These are phyloP conservation scores for Ceratina australensis DNA, from an alignment of 1,140 invertebrate genomes.

Conservation along the genomic window DNA sequence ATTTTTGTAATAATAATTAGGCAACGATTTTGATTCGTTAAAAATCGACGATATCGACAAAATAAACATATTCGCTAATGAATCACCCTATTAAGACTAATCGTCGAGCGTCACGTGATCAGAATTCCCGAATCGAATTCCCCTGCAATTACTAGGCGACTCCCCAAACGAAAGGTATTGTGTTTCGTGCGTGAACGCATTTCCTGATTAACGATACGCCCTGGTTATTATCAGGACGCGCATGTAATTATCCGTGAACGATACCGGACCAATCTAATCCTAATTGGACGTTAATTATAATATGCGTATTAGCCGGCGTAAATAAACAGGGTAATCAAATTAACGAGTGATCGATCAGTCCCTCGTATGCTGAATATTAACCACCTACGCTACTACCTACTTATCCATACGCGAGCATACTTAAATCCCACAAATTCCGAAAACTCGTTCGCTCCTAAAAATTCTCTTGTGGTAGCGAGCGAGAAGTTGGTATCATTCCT, in stretches of 20 bases:
- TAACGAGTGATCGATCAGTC: constrained; percentile 7
- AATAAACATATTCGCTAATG: neutral
- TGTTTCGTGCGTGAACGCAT: neutral
- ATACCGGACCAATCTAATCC: constrained; percentile 6
- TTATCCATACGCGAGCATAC: neutral
- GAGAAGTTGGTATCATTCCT: too few relatives aligned
- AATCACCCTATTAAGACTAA: constrained; percentile 4
- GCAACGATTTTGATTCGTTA: neutral
- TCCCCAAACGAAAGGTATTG: constrained; percentile 42
- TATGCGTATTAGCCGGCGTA: constrained; percentile 11
- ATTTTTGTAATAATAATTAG: neutral
- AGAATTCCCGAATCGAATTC: constrained; percentile 13
- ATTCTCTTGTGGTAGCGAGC: neutral
- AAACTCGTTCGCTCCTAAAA: neutral
- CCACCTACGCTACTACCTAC: neutral
- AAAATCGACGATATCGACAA: neutral
- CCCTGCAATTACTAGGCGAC: constrained; percentile 7
- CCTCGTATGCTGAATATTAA: neutral
- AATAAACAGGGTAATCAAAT: constrained; percentile 31
- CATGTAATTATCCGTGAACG: constrained; percentile 16
- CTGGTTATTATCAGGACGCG: constrained; percentile 16
- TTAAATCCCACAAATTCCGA: neutral
- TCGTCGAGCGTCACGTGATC: neutral
- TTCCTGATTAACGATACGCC: constrained; percentile 19
- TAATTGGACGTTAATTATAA: constrained; percentile 39